phyloP scores from a whole-genome alignment of 2,888 invertebrate species.

The Oxycera nigricornis region DNA sequence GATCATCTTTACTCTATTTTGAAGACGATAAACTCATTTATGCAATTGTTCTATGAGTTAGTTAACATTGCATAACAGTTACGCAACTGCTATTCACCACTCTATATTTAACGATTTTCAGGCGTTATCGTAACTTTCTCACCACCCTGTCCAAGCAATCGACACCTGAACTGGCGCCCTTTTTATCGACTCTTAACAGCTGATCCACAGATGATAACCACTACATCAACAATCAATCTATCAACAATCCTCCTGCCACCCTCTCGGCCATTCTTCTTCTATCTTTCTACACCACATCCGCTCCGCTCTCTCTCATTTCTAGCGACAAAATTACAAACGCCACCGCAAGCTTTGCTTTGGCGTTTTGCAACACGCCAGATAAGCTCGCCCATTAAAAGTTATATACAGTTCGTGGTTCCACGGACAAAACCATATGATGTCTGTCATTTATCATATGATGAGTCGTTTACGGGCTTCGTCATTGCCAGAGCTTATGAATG shows the following conservation, averaged over 20 bases:
- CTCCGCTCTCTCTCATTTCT: background rate
- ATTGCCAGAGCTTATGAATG: no score
- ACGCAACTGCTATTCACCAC: background rate
- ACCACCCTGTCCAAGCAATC: background rate
- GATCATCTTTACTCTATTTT: no score
- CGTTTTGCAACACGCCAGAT: no score
- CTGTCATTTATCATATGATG: no score
- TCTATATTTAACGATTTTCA: background rate
- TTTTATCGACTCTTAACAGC: background rate
- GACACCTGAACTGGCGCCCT: background rate
- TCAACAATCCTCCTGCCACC: background rate
- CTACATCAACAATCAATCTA: background rate
- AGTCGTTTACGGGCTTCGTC: no score
- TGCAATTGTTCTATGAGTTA: no score
- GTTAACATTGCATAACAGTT: no score
- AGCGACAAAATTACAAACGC: background rate
- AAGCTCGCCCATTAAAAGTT: no score
- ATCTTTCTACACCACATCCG: background rate
- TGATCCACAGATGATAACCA: conserved; percentile 30
- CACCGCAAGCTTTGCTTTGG: no score
- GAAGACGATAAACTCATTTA: no score
- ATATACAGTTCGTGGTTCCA: no score
- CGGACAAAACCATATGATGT: no score
- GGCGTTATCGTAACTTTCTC: background rate
- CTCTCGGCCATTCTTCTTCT: background rate